phyloP scores from a whole-genome alignment of 2,113 vertebrate genomes.

The Eulemur macaco region DNA sequence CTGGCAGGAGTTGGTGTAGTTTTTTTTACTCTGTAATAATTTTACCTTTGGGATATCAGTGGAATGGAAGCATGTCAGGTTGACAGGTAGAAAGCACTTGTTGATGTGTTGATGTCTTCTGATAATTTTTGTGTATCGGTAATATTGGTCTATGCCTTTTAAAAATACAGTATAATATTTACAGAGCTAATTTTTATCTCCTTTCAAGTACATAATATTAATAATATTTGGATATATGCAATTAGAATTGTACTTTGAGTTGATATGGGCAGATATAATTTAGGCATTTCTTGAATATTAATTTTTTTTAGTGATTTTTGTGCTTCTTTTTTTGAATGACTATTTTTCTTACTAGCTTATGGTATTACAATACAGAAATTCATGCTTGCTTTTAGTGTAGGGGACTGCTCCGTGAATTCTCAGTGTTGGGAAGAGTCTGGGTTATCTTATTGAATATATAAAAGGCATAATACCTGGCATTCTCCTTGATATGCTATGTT shows the following conservation, averaged over 20 bases:
- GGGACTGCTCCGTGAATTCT: not conserved
- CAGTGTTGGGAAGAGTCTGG: not conserved
- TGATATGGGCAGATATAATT: not conserved
- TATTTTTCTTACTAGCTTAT: not conserved
- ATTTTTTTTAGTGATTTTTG: not conserved
- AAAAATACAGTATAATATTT: constrained; percentile 20
- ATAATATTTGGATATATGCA: not conserved
- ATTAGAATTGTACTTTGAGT: constrained; percentile 16
- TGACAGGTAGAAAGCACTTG: constrained; percentile 1
- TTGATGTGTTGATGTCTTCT: not conserved
- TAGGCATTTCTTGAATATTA: not conserved
- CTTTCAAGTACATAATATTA: not conserved
- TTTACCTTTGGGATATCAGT: not conserved
- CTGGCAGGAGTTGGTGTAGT: not conserved
- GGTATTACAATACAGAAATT: not conserved
- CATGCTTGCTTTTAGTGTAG: not conserved
- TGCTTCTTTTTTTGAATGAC: not conserved
- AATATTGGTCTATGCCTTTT: not conserved
- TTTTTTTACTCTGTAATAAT: not conserved
- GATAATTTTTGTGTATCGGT: not conserved
- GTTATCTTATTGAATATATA: not conserved
- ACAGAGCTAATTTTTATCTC: constrained; percentile 17
- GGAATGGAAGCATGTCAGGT: not conserved
- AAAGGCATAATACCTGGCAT: not conserved
- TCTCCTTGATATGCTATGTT: not conserved